phyloP scores from a whole-genome alignment of 1,140 invertebrate species.

The Agraylea sexmaculata region DNA sequence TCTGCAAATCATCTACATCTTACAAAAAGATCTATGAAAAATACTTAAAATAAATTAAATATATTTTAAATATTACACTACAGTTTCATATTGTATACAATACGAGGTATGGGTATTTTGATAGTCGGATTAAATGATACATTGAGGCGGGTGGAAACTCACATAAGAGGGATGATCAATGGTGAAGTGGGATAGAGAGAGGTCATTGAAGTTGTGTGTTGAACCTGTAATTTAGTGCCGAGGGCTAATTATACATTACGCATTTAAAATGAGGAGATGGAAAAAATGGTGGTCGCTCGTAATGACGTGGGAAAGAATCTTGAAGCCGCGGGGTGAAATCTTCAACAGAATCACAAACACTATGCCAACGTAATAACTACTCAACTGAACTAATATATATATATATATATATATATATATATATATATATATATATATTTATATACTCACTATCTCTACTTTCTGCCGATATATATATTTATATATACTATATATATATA shows the following conservation, averaged over 20 bases:
- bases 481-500: not conserved
- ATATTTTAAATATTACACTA: no score
- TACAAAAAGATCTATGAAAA: no score
- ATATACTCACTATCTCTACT: not conserved
- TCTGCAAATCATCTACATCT: no score
- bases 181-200: no score
- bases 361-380: not conserved
- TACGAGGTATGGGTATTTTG: no score
- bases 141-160: no score
- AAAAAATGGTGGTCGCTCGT: constrained; percentile 7
- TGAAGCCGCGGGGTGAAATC: constrained; percentile 2
- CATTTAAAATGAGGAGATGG: constrained; percentile 11
- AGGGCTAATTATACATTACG: constrained; percentile 20
- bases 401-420: not conserved
- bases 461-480: not conserved
- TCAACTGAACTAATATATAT: no score
- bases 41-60: no score
- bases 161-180: no score
- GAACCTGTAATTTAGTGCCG: constrained; percentile 20
- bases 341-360: constrained; percentile 1
- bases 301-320: constrained; percentile 19
- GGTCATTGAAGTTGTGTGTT: no score
- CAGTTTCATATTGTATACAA: no score
- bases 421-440: not conserved
- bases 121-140: no score